A percentile compares a stretch with the other conserved stretches of the same genome.
Evolutionary conservation across 1,140 invertebrate genomes (phyloP).

Genomic region (Glossosoma conforme): DNA sequence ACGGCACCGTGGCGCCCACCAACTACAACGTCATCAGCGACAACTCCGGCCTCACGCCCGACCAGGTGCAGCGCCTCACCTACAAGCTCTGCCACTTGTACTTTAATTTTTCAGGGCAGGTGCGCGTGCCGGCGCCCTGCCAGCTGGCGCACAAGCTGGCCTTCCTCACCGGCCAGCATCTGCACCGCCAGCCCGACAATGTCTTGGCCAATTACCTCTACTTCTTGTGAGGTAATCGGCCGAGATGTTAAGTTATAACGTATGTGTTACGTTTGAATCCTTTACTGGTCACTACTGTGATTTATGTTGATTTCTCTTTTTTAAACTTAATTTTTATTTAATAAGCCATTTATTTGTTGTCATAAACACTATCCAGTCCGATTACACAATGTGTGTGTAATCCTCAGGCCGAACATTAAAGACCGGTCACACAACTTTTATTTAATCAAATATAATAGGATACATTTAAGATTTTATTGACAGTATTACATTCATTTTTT

Average conservation of each 20-base stretch:
- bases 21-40: slow-evolving; percentile 85
- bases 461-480: too few relatives aligned
- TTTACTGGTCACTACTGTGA: background rate
- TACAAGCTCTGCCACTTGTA: slow-evolving; percentile 92
- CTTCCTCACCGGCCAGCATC: slow-evolving; percentile 59
- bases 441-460: too few relatives aligned
- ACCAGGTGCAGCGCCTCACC: slow-evolving; percentile 77
- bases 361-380: too few relatives aligned
- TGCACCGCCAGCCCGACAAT: slow-evolving; percentile 8
- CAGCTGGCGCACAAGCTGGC: slow-evolving; percentile 85
- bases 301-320: background rate
- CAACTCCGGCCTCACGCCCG: slow-evolving; percentile 64
- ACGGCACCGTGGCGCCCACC: slow-evolving; percentile 84
- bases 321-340: background rate
- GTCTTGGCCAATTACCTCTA: slow-evolving; percentile 11
- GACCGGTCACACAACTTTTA: too few relatives aligned
- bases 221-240: slow-evolving; percentile 19
- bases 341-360: too few relatives aligned
- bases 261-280: too few relatives aligned
- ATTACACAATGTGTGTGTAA: too few relatives aligned
- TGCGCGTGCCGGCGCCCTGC: slow-evolving; percentile 87
- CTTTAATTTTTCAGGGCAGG: slow-evolving; percentile 92
- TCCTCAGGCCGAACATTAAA: too few relatives aligned
- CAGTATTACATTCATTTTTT: too few relatives aligned
- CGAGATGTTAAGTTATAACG: too few relatives aligned